phyloP scores from a whole-genome alignment of 1,140 invertebrate species.

The Drosophila takahashii region DNA sequence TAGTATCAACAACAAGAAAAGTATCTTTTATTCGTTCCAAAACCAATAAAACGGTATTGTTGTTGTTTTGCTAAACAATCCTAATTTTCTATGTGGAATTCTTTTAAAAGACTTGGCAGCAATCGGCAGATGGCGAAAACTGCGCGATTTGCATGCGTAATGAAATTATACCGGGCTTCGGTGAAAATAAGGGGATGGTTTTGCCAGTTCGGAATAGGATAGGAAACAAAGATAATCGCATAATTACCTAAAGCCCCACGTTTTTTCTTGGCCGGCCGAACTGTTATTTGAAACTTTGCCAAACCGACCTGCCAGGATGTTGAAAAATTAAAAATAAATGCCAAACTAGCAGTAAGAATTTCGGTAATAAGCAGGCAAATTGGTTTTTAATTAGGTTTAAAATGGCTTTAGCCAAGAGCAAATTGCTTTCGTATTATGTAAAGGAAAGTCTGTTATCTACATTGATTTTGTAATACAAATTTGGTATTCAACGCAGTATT shows the following conservation, averaged over 20 bases:
- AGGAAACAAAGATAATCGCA: conserved; percentile 70
- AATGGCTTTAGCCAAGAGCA: background rate
- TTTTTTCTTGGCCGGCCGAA: conserved; percentile 33
- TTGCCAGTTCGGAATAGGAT: conserved; percentile 24
- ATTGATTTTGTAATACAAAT: background rate
- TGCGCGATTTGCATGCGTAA: conserved; percentile 76
- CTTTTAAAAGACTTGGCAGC: conserved; percentile 40
- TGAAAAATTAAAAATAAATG: conserved; percentile 70
- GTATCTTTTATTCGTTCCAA: conserved; percentile 7
- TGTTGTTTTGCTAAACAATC: conserved; percentile 43
- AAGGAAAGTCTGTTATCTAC: background rate
- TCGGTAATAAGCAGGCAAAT: conserved; percentile 12
- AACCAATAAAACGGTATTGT: background rate
- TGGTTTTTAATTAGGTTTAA: background rate
- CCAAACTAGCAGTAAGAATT: conserved; percentile 43
- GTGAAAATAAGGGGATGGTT: background rate
- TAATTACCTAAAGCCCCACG: conserved; percentile 62
- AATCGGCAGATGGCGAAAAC: conserved; percentile 68
- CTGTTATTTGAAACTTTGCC: background rate
- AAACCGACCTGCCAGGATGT: conserved; percentile 30
- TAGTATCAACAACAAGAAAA: too few relatives aligned
- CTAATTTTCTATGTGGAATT: conserved; percentile 36
- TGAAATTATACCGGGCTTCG: conserved; percentile 58
- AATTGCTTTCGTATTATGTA: background rate
- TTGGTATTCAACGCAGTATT: background rate